Base-by-base conservation (phyloP, 2,113 vertebrate genomes). In the Myotis lucifugus region DNA sequence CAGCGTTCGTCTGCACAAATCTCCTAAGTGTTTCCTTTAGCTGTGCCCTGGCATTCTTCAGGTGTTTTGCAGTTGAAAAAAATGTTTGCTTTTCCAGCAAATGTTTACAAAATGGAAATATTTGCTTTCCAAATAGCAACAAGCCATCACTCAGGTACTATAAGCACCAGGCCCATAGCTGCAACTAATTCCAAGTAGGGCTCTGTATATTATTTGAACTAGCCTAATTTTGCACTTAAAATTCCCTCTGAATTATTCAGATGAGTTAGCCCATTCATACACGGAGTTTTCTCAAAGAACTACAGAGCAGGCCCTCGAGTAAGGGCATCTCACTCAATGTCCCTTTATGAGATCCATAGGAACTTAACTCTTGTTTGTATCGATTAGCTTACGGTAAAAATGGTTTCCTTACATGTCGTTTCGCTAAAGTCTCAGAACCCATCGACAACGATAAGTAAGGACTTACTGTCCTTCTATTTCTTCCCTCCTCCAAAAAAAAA, bases 51-150 rank as follows among this genome's bases (percentile, higher is more conserved):
- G 79, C 37, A 87, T 84, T 94, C 93, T 92, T 90, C 64, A 93
- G 69, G 64, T 95, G 13, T 86, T 74, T 86, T 34, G n/a, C 46
- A 64, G 48, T 46, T 86, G 78, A 88, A 89, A 96, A 95, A 81
- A 90, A 76, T 46, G 46, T 77, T 94, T 95, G 85, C 64, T 88
- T 88, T 90, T 85, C 81, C 56, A 88, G 79, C 32, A 78, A 95
- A 73, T 73, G 46, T 93, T 89, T 84, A 46, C 83, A 93, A 97
- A 94, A 92, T 96, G 56, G 73, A 95, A 93, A 93, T 88, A 87
- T 92, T 96, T 91, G 48, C 85, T 94, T 74, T 48, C n/a, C 42
- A 12, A 54, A 14, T n/a, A 85, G 90, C 77, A 88, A 56, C 21
- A 95, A 66, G 54, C 64, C 29, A 46, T n/a, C 70, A 64, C 50